Conservation (phyloP, 2,797 vertebrate species). For the Antrozous pallidus region DNA sequence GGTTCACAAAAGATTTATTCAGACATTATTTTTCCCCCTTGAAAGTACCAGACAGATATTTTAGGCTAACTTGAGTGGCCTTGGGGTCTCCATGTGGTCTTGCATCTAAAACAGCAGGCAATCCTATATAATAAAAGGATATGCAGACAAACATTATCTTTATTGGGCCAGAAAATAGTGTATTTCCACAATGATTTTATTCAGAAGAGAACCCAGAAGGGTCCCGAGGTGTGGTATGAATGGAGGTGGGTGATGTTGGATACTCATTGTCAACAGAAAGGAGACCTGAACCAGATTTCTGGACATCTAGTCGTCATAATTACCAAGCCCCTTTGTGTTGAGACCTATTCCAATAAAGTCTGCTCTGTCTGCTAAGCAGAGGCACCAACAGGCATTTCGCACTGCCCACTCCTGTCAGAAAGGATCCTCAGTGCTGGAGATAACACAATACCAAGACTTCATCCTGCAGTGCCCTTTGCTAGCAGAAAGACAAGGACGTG, state of each 20-base stretch:
- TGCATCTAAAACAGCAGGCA: too few relatives aligned
- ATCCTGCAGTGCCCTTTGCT: background rate
- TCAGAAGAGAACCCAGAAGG: background rate
- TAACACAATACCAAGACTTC: background rate
- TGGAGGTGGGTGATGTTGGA: accelerated
- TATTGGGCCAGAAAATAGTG: background rate
- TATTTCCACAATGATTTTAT: background rate
- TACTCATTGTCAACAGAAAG: background rate
- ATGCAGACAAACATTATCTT: background rate
- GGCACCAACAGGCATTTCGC: background rate
- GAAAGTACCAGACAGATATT: too few relatives aligned
- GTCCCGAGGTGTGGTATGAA: too few relatives aligned
- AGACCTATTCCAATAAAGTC: background rate
- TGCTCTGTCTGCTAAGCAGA: background rate
- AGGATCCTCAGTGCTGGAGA: background rate
- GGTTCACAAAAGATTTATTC: too few relatives aligned
- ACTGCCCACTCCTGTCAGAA: background rate
- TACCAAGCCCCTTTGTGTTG: background rate
- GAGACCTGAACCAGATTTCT: background rate
- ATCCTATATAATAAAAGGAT: too few relatives aligned
- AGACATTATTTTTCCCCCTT: too few relatives aligned
- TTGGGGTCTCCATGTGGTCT: too few relatives aligned
- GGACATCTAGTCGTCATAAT: accelerated
- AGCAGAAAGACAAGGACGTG: background rate
- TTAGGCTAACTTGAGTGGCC: too few relatives aligned